Evolutionary conservation across 2,797 vertebrate genomes (phyloP), one percentile per base, ranked within the genome.

Genomic region (Sternotherus odoratus): DNA sequence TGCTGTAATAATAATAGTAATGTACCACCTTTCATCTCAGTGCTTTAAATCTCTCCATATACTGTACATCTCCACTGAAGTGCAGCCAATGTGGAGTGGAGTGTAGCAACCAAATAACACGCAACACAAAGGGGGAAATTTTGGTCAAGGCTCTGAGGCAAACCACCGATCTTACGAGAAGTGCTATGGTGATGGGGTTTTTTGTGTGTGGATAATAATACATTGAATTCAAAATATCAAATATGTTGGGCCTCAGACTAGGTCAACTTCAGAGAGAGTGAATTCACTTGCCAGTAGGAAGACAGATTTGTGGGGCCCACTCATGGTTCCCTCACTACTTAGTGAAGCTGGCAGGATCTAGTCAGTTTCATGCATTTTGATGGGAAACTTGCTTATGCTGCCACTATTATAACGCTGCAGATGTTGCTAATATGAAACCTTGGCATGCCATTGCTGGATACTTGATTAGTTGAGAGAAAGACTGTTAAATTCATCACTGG

Each of bases 1-100:
- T 39, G 28, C 74, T 21, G 0, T 36, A 51, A 24, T 12, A 11
- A 3, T 83, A 63, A 26, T 39, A 46, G 15, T 0, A 36, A 69
- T 69, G n/a, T 36, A 66, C n/a, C 19, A 36, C n/a, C n/a, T 66
- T 66, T 66, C n/a, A 66, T 36, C n/a, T 69, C 63, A 23, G 21
- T 39, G n/a, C n/a, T 36, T 69, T 69, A 36, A 36, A 69, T 23
- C n/a, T 23, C 63, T 69, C 5, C 21, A 15, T 23, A 10, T 36
- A 63, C 60, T 36, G 17, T 66, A 66, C 19, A 66, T 19, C n/a
- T 36, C 9, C n/a, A 36, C 5, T 36, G 63, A 66, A 66, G 17
- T 39, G 63, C n/a, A 39, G 63, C 21, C n/a, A 33, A 6, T 33
- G 13, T 56, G 49, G 19, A 39, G 46, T 83, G 2, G 77, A 82